Evolutionary conservation across 2,888 invertebrate species (phyloP), one percentile per base, ranked within the genome.

Genomic region (Lasius fuliginosus): DNA sequence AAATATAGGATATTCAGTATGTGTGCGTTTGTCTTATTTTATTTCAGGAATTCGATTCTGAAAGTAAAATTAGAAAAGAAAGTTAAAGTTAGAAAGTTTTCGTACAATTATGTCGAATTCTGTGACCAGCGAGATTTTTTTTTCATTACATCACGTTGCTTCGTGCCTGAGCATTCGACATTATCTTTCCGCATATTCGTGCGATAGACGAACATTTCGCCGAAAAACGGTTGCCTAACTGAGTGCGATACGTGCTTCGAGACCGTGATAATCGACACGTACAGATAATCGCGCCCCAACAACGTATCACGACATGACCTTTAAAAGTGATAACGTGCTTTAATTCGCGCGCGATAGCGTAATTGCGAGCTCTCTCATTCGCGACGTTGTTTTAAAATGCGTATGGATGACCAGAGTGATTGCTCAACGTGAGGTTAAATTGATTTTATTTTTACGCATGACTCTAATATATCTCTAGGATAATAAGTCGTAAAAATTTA

Each of bases 181-280:
- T 71, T 85, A 75, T 77, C 83, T 82, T 76, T 82, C 42, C 53
- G 83, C 69, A 60, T 68, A 46, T 65, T 68, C 27, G 49, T 36
- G 53, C 33, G 85, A 64, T 67, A 67, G 73, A 42, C 30, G 49
- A 23, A 65, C 71, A 33, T 82, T 73, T 73, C 40, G n/a, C 36
- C 46, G 65, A 82, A 84, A 46, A 71, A 58, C 36, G 74, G 33
- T 76, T 64, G 49, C 65, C 23, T 65, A 71, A 76, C 69, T 83
- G n/a, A 60, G 42, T 9, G 33, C 53, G 58, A 73, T 58, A 76
- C 60, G 83, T 56, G 56, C 68, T 33, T 53, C 27, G 23, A 42
- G 36, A 42, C 40, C 27, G 62, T 69, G 62, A 76, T 46, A 64
- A 56, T 12, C 60, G 75, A 74, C 79, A 81, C 74, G 79, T 81